phyloP scores from a whole-genome alignment of 2,888 invertebrate species.

The Bellardia bayeri region DNA sequence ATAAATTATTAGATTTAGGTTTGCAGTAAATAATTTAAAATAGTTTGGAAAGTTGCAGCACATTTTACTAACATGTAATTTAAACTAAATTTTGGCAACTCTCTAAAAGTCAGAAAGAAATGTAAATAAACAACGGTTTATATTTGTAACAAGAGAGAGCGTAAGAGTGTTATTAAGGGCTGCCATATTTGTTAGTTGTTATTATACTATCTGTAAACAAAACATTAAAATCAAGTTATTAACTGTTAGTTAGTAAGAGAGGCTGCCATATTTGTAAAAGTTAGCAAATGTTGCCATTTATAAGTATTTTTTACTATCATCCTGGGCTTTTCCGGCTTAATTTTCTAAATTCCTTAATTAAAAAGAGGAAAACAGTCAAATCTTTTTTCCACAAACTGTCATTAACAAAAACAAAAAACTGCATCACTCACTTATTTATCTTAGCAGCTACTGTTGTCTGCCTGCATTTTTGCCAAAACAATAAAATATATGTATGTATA shows the following conservation, averaged over 20 bases:
- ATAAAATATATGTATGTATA: slow-evolving; percentile 42
- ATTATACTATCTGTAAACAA: too few relatives aligned
- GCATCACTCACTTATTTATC: slow-evolving; percentile 30
- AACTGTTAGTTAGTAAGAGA: not conserved
- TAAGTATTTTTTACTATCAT: slow-evolving; percentile 28
- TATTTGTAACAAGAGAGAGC: too few relatives aligned
- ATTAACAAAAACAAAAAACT: slow-evolving; percentile 55
- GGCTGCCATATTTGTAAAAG: not conserved
- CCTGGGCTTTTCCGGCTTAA: slow-evolving; percentile 82
- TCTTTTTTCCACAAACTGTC: slow-evolving; percentile 40
- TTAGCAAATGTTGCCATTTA: not conserved
- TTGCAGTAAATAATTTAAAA: slow-evolving; percentile 23
- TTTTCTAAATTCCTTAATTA: slow-evolving; percentile 38
- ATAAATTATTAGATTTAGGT: slow-evolving; percentile 52
- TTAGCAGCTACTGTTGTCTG: slow-evolving; percentile 46
- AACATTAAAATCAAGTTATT: too few relatives aligned
- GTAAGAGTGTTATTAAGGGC: too few relatives aligned
- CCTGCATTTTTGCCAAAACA: slow-evolving; percentile 63
- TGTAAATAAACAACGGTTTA: too few relatives aligned
- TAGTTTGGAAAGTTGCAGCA: not conserved
- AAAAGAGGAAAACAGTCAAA: slow-evolving; percentile 22
- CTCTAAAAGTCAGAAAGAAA: too few relatives aligned
- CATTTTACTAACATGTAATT: not conserved
- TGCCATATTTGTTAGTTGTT: too few relatives aligned
- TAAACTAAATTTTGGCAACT: slow-evolving; percentile 36